phyloP scores from a whole-genome alignment of 1,140 invertebrate species.

The Ceratitis capitata region DNA sequence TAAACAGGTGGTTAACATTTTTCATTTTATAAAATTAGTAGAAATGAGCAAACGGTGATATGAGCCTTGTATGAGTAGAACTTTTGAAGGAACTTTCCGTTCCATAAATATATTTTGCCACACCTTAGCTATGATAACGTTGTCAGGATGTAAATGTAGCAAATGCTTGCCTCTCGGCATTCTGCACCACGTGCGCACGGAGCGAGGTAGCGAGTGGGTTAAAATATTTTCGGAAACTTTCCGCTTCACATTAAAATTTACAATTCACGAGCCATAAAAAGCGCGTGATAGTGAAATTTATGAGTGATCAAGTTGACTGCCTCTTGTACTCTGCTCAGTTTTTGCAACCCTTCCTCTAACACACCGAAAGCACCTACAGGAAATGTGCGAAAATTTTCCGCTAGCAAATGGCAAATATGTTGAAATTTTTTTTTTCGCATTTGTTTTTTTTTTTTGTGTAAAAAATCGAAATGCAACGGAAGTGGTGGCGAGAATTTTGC shows the following conservation, averaged over 20 bases:
- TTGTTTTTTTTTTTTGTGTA: too few species aligned
- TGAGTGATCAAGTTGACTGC: neutral
- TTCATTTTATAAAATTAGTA: too few species aligned
- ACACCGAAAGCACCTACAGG: neutral
- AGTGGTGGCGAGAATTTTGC: neutral
- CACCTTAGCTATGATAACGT: too few species aligned
- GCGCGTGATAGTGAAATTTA: neutral
- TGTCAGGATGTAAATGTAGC: too few species aligned
- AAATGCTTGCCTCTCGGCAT: too few species aligned
- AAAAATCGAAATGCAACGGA: neutral
- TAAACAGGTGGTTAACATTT: too few species aligned
- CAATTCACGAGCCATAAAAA: neutral
- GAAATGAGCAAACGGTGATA: too few species aligned
- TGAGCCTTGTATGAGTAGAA: too few species aligned
- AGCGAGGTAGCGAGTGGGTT: neutral
- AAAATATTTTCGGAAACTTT: neutral
- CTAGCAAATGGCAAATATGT: neutral
- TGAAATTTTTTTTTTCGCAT: too few species aligned
- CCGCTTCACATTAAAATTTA: slow-evolving; percentile 31
- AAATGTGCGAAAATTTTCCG: neutral
- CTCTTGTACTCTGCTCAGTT: neutral
- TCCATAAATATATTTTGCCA: too few species aligned
- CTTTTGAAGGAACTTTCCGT: too few species aligned
- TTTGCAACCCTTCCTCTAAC: neutral
- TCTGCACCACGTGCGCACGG: too few species aligned